Conservation (phyloP, 2,888 invertebrate genomes). For the Phyllotreta cruciferae region DNA sequence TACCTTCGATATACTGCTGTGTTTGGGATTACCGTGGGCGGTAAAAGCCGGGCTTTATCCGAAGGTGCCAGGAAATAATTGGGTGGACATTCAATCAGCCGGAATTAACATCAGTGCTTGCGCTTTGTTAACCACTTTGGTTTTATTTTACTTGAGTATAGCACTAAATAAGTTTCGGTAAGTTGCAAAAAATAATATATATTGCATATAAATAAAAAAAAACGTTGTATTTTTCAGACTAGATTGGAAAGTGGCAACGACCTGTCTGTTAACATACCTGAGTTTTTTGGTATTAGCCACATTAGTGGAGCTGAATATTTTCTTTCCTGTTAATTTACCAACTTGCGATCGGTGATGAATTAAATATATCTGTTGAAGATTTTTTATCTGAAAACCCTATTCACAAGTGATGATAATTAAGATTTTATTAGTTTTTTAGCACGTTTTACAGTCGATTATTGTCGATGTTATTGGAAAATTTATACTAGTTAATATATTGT, state of each 20-base stretch:
- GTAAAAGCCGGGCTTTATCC: slow-evolving; percentile 73
- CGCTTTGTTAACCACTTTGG: slow-evolving; percentile 75
- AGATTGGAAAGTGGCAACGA: slow-evolving; percentile 73
- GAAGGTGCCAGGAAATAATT: slow-evolving; percentile 64
- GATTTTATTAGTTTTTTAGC: not conserved
- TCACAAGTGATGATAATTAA: slow-evolving; percentile 1
- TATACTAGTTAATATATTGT: no score
- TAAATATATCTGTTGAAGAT: slow-evolving; percentile 1
- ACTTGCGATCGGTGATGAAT: slow-evolving; percentile 64
- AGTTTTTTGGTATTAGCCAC: slow-evolving; percentile 73
- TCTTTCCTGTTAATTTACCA: slow-evolving; percentile 77
- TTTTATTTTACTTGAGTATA: slow-evolving; percentile 72
- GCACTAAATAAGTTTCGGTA: slow-evolving; percentile 70
- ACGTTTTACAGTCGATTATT: no score
- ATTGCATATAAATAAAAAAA: slow-evolving; percentile 2
- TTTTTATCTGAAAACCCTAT: not conserved
- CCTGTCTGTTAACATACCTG: slow-evolving; percentile 72
- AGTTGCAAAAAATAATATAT: slow-evolving; percentile 34
- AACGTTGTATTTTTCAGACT: slow-evolving; percentile 59
- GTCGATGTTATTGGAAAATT: no score
- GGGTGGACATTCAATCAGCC: slow-evolving; percentile 75
- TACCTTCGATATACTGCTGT: slow-evolving; percentile 80
- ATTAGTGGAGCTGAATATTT: slow-evolving; percentile 78
- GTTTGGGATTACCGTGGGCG: slow-evolving; percentile 81
- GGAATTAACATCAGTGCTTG: slow-evolving; percentile 80